Base-by-base conservation (phyloP, 2,888 invertebrate species). In the Abrostola triplasia region DNA sequence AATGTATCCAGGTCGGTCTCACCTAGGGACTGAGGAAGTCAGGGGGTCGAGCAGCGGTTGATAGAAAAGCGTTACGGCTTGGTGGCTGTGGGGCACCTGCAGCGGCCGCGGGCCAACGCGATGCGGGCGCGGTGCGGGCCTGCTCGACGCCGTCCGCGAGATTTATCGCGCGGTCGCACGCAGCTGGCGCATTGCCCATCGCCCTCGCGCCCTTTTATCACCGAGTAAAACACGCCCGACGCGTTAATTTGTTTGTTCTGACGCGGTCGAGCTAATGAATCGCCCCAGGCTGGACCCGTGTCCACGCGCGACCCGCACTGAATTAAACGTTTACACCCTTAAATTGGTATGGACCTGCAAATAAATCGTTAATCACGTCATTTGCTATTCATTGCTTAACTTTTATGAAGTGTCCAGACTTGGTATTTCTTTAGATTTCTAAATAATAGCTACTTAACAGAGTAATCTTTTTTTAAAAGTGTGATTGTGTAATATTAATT, bases 181-280 rank as follows among this genome's bases (percentile, higher is more conserved):
- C 92, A 92, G 89, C 92, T 92, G 92, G 92, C 91, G 85, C 83
- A 76, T 79, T 86, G 88, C 90, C 88, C 90, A 85, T 84, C 85
- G 91, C 89, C 90, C 90, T 90, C 87, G 87, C 88, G 90, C 91
- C 93, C 93, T 93, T 92, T 92, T 92, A 92, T 92, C 92, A 88
- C 91, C 85, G 88, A 87, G 88, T 92, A 91, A 91, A 93, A 93
- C 92, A 91, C 86, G 91, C 85, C 92, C 90, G 90, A 87, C 88
- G 89, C 84, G 93, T 93, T 94, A 94, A 94, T 94, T 94, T 94
- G 94, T 94, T 94, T 94, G 92, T 90, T 90, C 91, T 92, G 89
- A 92, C 91, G 90, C 93, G 92, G 87, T 86, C 87, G 87, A 88
- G 85, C 91, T 94, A 94, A 94, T 94, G 94, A 94, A 94, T 93